These are phyloP conservation scores for Malurus splendens DNA, from an alignment of 2,797 vertebrate species.

Conservation along the genomic window DNA sequence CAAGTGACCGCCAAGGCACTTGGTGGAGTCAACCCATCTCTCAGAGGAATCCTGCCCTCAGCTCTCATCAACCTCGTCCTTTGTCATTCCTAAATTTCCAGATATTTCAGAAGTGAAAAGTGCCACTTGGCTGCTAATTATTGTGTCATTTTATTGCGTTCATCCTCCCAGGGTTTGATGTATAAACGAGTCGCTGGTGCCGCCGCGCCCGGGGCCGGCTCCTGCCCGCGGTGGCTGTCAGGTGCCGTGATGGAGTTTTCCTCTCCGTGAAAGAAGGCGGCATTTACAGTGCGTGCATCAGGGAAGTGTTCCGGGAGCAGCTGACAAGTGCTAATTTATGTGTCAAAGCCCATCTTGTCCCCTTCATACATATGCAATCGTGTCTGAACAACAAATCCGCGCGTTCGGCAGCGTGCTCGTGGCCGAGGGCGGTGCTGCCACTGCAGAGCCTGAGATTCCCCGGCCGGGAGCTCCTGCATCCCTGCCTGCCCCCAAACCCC, in stretches of 20 bases:
- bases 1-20: neutral
- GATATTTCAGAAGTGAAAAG: neutral
- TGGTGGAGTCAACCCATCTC: neutral
- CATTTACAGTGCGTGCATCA: conserved; percentile 37
- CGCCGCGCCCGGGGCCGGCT: neutral
- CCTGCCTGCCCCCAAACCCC: neutral
- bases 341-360: conserved; percentile 65
- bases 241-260: neutral
- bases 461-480: fast-evolving
- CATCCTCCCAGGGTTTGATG: neutral
- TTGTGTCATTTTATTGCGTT: conserved; percentile 9
- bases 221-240: neutral
- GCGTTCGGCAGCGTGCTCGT: neutral
- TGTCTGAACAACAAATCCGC: conserved; percentile 25
- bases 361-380: conserved; percentile 62
- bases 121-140: conserved; percentile 18
- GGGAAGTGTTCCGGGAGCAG: conserved; percentile 49
- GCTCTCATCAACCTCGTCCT: neutral
- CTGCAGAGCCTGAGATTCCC: neutral
- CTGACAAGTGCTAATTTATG: conserved; percentile 67
- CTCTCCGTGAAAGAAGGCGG: conserved; percentile 10
- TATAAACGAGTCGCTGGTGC: neutral
- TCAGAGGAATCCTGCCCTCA: neutral
- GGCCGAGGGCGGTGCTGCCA: neutral
- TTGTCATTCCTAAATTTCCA: conserved; percentile 6